Percentiles rank a stretch among this genome's conserved stretches.
Evolutionary conservation across 2,888 invertebrate species (phyloP).

Genomic region (Drosophila setosimentum): DNA sequence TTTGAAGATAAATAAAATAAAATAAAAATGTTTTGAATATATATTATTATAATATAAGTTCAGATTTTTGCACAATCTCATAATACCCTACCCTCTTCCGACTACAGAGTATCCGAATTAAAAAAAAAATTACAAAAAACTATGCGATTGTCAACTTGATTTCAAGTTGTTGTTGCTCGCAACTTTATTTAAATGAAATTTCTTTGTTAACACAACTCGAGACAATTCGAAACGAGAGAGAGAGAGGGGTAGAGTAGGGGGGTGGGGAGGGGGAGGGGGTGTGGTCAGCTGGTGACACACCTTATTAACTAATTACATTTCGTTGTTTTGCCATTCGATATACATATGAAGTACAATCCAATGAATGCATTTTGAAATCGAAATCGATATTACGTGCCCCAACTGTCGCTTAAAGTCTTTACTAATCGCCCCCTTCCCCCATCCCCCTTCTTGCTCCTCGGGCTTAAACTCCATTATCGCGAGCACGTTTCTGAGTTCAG

Average conservation of each 20-base stretch:
- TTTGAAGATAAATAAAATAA: not conserved
- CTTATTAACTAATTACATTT: constrained; percentile 81
- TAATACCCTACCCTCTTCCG: not conserved
- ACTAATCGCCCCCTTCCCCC: constrained; percentile 27
- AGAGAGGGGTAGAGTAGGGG: not conserved
- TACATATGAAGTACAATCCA: constrained; percentile 40
- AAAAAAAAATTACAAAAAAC: constrained; percentile 14
- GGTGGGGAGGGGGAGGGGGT: not conserved
- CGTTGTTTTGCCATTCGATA: constrained; percentile 75
- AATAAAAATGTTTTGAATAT: not conserved
- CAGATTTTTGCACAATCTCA: not conserved
- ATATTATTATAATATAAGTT: not conserved
- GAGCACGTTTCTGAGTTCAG: constrained; percentile 61
- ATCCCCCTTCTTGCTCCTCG: not conserved
- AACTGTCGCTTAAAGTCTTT: constrained; percentile 37
- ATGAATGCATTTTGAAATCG: constrained; percentile 75
- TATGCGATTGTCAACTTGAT: constrained; percentile 48
- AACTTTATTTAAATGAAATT: constrained; percentile 54
- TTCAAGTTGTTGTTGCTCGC: constrained; percentile 27
- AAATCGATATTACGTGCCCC: constrained; percentile 70
- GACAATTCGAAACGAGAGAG: constrained; percentile 6
- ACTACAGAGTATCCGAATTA: constrained; percentile 3
- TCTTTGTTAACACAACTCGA: constrained; percentile 61
- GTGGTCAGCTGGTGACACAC: constrained; percentile 63
- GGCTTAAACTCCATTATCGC: constrained; percentile 62